These are phyloP conservation scores for Anarsia innoxiella DNA, from an alignment of 2,888 invertebrate species.

Conservation along the genomic window DNA sequence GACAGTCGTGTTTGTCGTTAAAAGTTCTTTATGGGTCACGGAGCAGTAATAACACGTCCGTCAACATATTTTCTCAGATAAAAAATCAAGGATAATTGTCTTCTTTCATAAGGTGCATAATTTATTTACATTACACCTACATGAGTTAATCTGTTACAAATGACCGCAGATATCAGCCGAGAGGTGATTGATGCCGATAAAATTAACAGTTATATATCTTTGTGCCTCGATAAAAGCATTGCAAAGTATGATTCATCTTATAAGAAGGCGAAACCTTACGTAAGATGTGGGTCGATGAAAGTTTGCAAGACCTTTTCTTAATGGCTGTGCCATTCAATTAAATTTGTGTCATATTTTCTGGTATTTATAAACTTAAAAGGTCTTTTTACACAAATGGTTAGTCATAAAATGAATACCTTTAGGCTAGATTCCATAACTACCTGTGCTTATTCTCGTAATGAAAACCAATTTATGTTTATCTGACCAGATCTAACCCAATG, in stretches of 20 bases:
- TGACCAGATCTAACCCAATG: too few species aligned
- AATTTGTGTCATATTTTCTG: conserved; percentile 1
- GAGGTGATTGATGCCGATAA: conserved; percentile 7
- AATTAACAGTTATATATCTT: conserved; percentile 16
- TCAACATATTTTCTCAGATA: not conserved
- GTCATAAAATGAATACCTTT: too few species aligned
- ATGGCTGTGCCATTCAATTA: conserved; percentile 5
- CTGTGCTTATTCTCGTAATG: too few species aligned
- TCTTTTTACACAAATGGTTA: too few species aligned
- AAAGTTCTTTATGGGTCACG: not conserved
- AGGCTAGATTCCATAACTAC: too few species aligned
- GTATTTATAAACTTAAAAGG: too few species aligned
- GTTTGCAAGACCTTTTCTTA: conserved; percentile 21
- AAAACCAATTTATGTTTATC: too few species aligned
- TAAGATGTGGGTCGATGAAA: conserved; percentile 47
- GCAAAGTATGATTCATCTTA: conserved; percentile 40
- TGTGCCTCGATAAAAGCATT: conserved; percentile 28
- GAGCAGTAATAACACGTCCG: not conserved
- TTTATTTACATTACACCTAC: conserved; percentile 1
- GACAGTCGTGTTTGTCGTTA: not conserved
- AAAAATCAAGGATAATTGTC: not conserved
- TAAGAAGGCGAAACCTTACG: conserved; percentile 37
- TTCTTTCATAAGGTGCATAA: not conserved
- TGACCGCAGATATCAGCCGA: not conserved
- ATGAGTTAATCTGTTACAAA: not conserved